phyloP scores from a whole-genome alignment of 2,888 invertebrate species.

The Zeuzera pyrina region DNA sequence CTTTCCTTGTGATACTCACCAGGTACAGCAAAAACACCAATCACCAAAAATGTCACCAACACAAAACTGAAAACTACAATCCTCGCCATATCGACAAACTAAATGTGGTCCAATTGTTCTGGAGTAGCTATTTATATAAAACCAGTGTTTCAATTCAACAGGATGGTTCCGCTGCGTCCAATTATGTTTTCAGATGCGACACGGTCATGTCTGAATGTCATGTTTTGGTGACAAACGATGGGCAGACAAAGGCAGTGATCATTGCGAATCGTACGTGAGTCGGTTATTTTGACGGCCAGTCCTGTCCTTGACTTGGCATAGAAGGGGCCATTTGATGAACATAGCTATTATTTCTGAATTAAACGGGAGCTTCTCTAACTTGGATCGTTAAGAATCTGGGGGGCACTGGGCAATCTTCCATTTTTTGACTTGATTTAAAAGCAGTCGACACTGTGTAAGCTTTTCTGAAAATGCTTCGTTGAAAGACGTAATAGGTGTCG shows the following conservation, averaged over 20 bases:
- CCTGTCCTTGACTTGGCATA: no score
- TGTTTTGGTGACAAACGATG: slow-evolving; percentile 11
- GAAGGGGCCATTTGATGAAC: no score
- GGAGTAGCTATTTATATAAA: slow-evolving; percentile 2
- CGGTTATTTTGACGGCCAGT: no score
- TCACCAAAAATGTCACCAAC: slow-evolving; percentile 7
- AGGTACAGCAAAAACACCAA: slow-evolving; percentile 13
- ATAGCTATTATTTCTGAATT: no score
- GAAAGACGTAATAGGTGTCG: no score
- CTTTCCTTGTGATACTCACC: no score
- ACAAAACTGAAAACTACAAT: slow-evolving; percentile 8
- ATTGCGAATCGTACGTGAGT: slow-evolving; percentile 3
- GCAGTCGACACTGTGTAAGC: no score
- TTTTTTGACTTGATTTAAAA: no score
- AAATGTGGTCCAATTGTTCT: slow-evolving; percentile 1
- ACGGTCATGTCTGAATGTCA: slow-evolving; percentile 10
- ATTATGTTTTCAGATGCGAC: slow-evolving; percentile 7
- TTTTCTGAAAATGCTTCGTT: no score
- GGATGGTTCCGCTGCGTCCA: slow-evolving; percentile 11
- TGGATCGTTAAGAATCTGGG: no score
- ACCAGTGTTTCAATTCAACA: slow-evolving; percentile 2
- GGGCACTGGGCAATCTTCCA: no score
- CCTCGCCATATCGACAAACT: slow-evolving; percentile 13
- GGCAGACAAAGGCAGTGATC: slow-evolving; percentile 10
- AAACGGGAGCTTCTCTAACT: no score